phyloP scores from a whole-genome alignment of 2,113 vertebrate genomes.

The Sus scrofa region T2T-Sscrofa CM000827.6:71512501-71513000 shows the following conservation, averaged over 20 bases:
- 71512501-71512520: background rate
- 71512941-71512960: background rate
- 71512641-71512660: background rate
- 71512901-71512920: background rate
- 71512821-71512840: background rate
- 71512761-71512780: background rate
- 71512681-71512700: background rate
- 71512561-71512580: background rate
- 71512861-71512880: background rate
- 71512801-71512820: background rate
- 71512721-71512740: background rate
- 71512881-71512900: background rate
- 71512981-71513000: background rate
- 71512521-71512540: rapidly evolving
- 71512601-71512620: background rate
- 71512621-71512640: background rate
- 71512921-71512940: background rate
- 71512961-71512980: background rate
- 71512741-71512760: background rate
- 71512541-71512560: background rate
- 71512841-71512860: background rate
- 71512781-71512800: background rate
- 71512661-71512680: constrained; percentile 20
- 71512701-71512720: background rate
- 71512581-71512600: background rate